Conservation (phyloP, 2,888 invertebrate genomes). For the Bugulina stolonifera region DNA sequence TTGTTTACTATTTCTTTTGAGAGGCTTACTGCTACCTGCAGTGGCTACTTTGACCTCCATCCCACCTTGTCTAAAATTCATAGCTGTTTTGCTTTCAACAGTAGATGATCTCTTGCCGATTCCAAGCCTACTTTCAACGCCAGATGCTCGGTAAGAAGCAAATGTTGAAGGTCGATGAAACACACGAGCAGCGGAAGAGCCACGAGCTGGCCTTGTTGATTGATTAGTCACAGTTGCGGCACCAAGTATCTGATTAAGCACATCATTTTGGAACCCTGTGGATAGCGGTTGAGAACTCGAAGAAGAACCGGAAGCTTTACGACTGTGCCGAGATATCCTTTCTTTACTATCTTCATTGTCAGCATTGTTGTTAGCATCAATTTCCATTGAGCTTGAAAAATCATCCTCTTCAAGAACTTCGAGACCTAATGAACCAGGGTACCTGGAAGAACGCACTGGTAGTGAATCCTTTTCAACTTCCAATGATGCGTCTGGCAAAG, state of each 20-base stretch:
- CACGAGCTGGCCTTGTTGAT: not conserved
- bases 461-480: too few relatives aligned
- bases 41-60: not conserved
- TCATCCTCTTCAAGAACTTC: not conserved
- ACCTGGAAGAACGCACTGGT: too few relatives aligned
- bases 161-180: not conserved
- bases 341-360: not conserved
- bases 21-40: not conserved
- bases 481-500: not conserved
- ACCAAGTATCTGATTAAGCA: not conserved
- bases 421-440: too few relatives aligned
- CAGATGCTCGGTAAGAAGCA: not conserved
- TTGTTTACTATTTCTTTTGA: not conserved
- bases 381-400: not conserved
- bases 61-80: not conserved
- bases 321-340: not conserved
- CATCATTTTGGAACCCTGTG: too few relatives aligned
- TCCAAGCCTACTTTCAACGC: not conserved
- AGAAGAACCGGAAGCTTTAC: too few relatives aligned
- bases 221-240: not conserved
- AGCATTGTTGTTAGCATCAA: conserved; percentile 11
- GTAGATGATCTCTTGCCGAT: not conserved
- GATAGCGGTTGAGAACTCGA: too few relatives aligned
- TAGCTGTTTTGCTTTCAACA: not conserved
- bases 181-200: not conserved